A percentile compares a stretch with the other conserved stretches of the same genome.
phyloP scores from a whole-genome alignment of 1,140 invertebrate species.

The Eubasilissa regina region DNA sequence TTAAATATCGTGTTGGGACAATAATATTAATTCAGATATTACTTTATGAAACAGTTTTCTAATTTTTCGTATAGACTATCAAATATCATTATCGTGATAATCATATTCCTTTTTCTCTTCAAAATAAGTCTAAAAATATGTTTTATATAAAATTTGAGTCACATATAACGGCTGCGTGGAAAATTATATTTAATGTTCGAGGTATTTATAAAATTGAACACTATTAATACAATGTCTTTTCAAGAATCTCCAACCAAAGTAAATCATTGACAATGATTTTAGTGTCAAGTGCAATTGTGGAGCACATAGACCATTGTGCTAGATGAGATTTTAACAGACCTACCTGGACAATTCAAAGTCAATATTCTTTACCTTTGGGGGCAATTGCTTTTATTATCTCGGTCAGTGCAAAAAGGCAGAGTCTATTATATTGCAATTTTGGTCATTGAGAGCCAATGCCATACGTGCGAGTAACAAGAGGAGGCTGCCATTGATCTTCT shows the following conservation, averaged over 20 bases:
- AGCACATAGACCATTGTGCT: not conserved
- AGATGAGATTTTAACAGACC: slow-evolving; percentile 49
- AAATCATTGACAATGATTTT: slow-evolving; percentile 13
- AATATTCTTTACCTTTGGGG: slow-evolving; percentile 35
- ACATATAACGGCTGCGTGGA: too few species aligned
- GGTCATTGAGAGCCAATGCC: slow-evolving; percentile 31
- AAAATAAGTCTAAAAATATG: too few species aligned
- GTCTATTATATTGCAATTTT: slow-evolving; percentile 43
- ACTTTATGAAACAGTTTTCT: too few species aligned
- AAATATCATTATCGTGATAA: too few species aligned
- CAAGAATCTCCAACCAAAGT: slow-evolving; percentile 23
- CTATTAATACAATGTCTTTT: not conserved
- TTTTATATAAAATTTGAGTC: too few species aligned
- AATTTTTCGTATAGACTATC: too few species aligned
- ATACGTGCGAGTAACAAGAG: slow-evolving; percentile 33
- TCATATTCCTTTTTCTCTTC: too few species aligned
- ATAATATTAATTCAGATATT: too few species aligned
- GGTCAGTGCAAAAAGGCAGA: slow-evolving; percentile 19
- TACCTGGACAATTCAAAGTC: slow-evolving; percentile 41
- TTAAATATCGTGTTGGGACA: too few species aligned
- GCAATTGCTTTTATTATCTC: slow-evolving; percentile 48
- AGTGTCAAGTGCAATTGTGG: slow-evolving; percentile 33
- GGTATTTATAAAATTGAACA: slow-evolving; percentile 8
- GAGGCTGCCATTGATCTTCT: slow-evolving; percentile 45
- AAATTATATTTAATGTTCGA: not conserved